Evolutionary conservation across 2,888 invertebrate species (phyloP), one percentile per base, ranked within the genome.

Genomic region (Harpalus rubripes): DNA sequence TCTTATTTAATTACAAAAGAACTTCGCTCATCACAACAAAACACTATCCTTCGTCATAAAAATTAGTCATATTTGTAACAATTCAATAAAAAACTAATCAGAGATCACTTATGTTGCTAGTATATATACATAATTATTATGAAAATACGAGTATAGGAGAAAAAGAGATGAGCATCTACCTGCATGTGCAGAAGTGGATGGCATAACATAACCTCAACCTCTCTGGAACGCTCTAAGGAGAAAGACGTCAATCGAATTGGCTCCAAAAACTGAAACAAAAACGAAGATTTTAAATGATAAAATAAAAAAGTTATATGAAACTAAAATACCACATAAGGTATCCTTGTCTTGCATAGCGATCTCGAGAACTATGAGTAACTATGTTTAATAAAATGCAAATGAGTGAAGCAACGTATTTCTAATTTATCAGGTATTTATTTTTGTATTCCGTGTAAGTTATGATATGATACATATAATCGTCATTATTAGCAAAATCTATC

Each of bases 181-280:
- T 74, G 72, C 18, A 44, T 41, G 41, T 74, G 44, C 52, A 74
- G 72, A 44, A 74, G 72, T 74, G 18, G 72, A 44, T 74, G 72
- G 72, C 72, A 74, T 74, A 74, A 74, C 72, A 74, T 74, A 74
- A 41, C 72, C 72, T 74, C 72, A 18, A 74, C 72, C 15, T 74
- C 72, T 41, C 16, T 41, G 41, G 7, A 18, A 44, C 44, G 18
- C 8, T 18, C 15, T 74, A 18, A 44, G 41, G 15, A 12, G n/a
- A 16, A 18, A 15, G 72, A 44, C 16, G 72, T 16, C 18, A 39
- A 72, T 68, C 16, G 32, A 68, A 10, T 32, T n/a, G 15, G 44
- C 44, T 8, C 18, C 15, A 16, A 74, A 12, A 74, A 41, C 72
- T 74, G 52, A 6, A 74, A 74, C 16, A 44, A 44, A 44, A 74